These are phyloP conservation scores for Caenorhabditis elegans DNA, from an alignment of 1,140 invertebrate genomes.

Conservation along the genomic window WBcel235 BX284605.5:11302001-11302500, in stretches of 20 bases:
- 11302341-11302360: neutral
- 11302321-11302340: neutral
- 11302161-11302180: neutral
- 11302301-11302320: neutral
- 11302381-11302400: neutral
- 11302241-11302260: neutral
- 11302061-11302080: neutral
- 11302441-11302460: neutral
- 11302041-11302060: neutral
- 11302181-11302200: neutral
- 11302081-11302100: neutral
- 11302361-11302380: neutral
- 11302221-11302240: neutral
- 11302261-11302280: neutral
- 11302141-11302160: neutral
- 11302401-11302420: neutral
- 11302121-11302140: neutral
- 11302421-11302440: neutral
- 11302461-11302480: neutral
- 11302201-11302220: neutral
- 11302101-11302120: neutral
- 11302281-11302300: neutral
- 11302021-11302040: slow-evolving; percentile 6
- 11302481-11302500: slow-evolving; percentile 18
- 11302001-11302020: neutral